These are phyloP conservation scores for Dipus sagitta DNA, from an alignment of 2,797 vertebrate species.

Conservation along the genomic window DNA sequence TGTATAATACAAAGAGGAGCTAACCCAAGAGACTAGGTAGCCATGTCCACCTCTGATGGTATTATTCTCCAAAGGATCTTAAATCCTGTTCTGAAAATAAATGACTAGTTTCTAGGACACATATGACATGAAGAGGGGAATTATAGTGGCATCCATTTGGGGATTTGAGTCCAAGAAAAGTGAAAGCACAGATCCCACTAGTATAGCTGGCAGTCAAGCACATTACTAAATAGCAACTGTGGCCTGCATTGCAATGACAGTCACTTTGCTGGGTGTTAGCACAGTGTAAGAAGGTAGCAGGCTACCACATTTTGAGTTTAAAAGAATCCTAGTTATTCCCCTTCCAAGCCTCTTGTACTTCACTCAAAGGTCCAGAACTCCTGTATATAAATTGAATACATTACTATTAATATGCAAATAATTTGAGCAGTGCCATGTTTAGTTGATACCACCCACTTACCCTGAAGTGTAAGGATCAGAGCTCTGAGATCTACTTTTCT, in stretches of 20 bases:
- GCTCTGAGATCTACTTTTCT: neutral
- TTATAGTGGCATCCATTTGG: slow-evolving; percentile 12
- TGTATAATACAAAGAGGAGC: slow-evolving; percentile 65
- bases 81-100: slow-evolving; percentile 67
- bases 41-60: neutral
- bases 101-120: slow-evolving; percentile 50
- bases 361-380: neutral
- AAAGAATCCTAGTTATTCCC: neutral
- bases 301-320: neutral
- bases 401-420: neutral
- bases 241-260: neutral
- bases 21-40: neutral
- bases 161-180: slow-evolving; percentile 47
- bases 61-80: slow-evolving; percentile 64
- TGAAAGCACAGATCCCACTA: neutral
- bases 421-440: neutral
- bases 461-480: neutral
- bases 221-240: neutral
- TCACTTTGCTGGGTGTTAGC: neutral
- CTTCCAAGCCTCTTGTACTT: neutral
- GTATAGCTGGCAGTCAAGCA: neutral
- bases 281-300: neutral
- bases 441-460: neutral
- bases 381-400: neutral
- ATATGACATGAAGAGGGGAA: slow-evolving; percentile 45